These are phyloP conservation scores for Myotis daubentonii DNA, from an alignment of 2,797 vertebrate genomes.

Conservation along the genomic window DNA sequence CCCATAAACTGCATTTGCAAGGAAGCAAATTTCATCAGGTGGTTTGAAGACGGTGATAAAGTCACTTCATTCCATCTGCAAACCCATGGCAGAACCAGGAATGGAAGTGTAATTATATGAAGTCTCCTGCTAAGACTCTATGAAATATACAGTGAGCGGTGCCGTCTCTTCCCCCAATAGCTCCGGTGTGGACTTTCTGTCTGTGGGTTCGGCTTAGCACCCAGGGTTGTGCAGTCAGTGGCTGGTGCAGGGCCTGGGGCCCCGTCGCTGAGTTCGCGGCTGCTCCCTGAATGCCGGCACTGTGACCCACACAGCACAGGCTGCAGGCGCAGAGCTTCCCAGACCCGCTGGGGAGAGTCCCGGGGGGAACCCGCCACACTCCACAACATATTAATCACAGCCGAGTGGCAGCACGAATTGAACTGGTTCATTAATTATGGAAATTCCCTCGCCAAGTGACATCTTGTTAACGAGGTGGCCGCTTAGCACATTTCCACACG, in stretches of 20 bases:
- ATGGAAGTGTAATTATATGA: not conserved
- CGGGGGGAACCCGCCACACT: conserved; percentile 80
- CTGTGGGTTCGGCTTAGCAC: not conserved
- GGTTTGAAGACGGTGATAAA: not conserved
- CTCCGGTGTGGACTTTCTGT: not conserved
- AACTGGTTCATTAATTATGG: conserved; percentile 90
- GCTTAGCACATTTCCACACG: conserved; percentile 81
- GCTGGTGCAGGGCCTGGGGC: conserved; percentile 68
- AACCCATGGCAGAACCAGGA: not conserved
- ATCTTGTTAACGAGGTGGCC: conserved; percentile 85
- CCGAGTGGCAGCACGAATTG: conserved; percentile 87
- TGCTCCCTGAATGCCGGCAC: conserved; percentile 70
- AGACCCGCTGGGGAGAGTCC: conserved; percentile 86
- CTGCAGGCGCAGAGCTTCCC: conserved; percentile 86
- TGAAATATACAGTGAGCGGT: not conserved
- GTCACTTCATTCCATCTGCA: not conserved
- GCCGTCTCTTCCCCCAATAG: not conserved
- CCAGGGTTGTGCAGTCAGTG: not conserved
- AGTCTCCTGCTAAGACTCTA: not conserved
- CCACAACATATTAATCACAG: conserved; percentile 88
- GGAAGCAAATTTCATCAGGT: not conserved
- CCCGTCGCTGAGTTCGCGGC: conserved; percentile 73
- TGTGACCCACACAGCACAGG: conserved; percentile 84
- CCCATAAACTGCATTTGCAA: not conserved
- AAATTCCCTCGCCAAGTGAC: conserved; percentile 87